Evolutionary conservation across 2,888 invertebrate species (phyloP).

Genomic region (Actias luna): DNA sequence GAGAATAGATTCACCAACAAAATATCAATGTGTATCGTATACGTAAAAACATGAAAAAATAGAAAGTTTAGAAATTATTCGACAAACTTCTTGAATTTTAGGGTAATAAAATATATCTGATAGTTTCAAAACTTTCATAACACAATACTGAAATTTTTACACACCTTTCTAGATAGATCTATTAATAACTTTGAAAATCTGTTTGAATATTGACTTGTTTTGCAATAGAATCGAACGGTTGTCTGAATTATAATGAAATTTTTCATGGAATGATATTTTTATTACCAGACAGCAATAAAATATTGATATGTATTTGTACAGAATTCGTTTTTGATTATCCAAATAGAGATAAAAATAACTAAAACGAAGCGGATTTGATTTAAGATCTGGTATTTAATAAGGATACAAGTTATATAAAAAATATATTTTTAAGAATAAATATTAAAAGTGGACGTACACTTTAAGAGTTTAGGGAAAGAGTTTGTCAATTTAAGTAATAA

Average conservation of each 20-base stretch:
- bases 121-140: too few relatives aligned
- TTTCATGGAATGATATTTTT: neutral
- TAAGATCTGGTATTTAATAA: neutral
- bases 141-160: too few relatives aligned
- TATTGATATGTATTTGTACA: too few relatives aligned
- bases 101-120: too few relatives aligned
- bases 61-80: neutral
- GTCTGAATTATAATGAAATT: neutral
- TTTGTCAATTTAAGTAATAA: neutral
- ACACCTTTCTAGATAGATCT: neutral
- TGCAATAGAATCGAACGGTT: neutral
- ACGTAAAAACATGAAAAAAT: too few relatives aligned
- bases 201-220: neutral
- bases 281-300: too few relatives aligned
- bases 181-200: neutral
- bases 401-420: neutral
- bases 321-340: neutral
- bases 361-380: neutral
- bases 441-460: neutral
- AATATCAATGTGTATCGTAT: too few relatives aligned
- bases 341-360: neutral
- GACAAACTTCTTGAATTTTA: neutral
- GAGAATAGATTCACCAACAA: too few relatives aligned
- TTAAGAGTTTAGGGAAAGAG: neutral
- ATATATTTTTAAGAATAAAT: neutral